Base-by-base conservation (phyloP, 2,797 vertebrate species). In the Liasis olivaceus region DNA sequence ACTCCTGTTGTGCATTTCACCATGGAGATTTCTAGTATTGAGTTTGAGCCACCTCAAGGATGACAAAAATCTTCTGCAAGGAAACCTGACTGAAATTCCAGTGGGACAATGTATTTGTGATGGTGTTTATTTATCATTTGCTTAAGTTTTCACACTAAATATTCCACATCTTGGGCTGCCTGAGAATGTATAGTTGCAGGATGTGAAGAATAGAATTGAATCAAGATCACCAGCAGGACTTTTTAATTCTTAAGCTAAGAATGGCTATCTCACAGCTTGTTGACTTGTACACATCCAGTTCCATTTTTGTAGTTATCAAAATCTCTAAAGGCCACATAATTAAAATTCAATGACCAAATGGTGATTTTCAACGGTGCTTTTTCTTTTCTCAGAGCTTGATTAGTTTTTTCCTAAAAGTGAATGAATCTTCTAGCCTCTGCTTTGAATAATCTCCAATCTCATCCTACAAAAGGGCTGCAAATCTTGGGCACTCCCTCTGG, bases 1-100 rank as follows among this genome's bases (percentile, higher is more conserved):
- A 84, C 90, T 54, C 84, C 88, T 91, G 87, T 87, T 90, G 85
- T 42, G 86, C 56, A 42, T 85, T 77, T 93, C 92, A 92, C 81
- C 20, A n/a, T 1, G 5, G 62, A 90, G 64, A 86, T 28, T 64
- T 62, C 84, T 93, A 51, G 72, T 91, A n/a, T 58, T 92, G 88
- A 51, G 88, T 91, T 90, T 0, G 12, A 90, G 31, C 91, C 92
- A 15, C 0, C 13, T 15, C 77, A 91, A 69, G 91, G 89, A 51
- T 47, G 12, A 84, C 69, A 20, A 85, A 36, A 92, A 64, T 6
- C 6, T 94, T 91, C 89, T 72, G n/a, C 56, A 90, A 26, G 36
- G 13, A 92, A 91, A 56, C n/a, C 84, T 6, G 0, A 36, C 56
- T 9, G 84, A 13, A 87, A 77, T 89, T 77, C 92, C 93, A 54